These are phyloP conservation scores for Loripinus fragilis DNA, from an alignment of 2,888 invertebrate species.

Conservation along the genomic window DNA sequence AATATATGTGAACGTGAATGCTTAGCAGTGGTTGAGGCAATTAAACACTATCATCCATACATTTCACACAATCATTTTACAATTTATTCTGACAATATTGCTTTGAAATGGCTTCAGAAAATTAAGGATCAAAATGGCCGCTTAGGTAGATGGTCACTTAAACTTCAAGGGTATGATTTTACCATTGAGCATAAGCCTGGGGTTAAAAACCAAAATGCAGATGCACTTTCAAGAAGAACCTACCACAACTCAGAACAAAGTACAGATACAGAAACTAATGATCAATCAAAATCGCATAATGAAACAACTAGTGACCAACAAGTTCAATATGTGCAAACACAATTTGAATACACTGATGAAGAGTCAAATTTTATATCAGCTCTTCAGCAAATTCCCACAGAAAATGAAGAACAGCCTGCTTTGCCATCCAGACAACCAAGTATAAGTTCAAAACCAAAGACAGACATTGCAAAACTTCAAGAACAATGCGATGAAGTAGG, in stretches of 20 bases:
- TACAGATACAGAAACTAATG: too few species aligned
- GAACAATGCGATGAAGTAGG: background rate
- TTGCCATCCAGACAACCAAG: background rate
- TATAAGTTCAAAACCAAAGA: background rate
- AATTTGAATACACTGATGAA: too few species aligned
- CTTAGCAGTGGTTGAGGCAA: conserved; percentile 54
- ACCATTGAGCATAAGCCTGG: background rate
- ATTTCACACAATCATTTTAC: conserved; percentile 38
- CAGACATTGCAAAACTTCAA: background rate
- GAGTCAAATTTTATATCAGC: background rate
- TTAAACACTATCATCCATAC: conserved; percentile 48
- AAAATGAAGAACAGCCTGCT: conserved; percentile 13
- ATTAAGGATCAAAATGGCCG: conserved; percentile 39
- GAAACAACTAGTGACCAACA: too few species aligned
- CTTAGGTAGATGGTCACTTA: conserved; percentile 35
- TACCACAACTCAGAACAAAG: too few species aligned
- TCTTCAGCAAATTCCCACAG: background rate
- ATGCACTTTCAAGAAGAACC: too few species aligned
- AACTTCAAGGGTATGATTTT: background rate
- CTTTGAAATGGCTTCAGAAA: conserved; percentile 39
- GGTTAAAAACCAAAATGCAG: too few species aligned
- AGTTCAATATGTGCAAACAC: too few species aligned
- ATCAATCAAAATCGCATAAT: too few species aligned
- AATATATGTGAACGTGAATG: conserved; percentile 57
- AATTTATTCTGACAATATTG: conserved; percentile 49